Base-by-base conservation (phyloP, 2,797 vertebrate genomes). In the Alca torda region DNA sequence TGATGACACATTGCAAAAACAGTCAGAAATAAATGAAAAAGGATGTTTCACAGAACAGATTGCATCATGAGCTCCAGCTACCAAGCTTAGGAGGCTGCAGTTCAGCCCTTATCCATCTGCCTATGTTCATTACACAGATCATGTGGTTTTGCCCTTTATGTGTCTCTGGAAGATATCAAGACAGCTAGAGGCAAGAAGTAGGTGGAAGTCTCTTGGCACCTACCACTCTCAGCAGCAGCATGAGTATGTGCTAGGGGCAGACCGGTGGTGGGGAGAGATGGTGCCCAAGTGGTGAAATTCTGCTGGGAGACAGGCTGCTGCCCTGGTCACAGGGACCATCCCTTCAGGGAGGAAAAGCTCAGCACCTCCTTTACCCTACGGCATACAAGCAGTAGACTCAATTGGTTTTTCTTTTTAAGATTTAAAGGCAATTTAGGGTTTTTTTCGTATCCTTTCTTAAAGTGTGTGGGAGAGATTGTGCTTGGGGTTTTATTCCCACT, bases 1-100 rank as follows among this genome's bases (percentile, higher is more conserved):
- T 88, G 68, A 86, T 95, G 95, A 94, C 59, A 85, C 78, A 94
- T 53, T 91, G 75, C 74, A 91, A 70, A 93, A 94, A 70, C 67
- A 92, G 70, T n/a, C 64, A 94, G 86, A 94, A 95, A 95, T 95
- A 96, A 95, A 95, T 39, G 73, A 28, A 78, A 93, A 85, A 56
- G 43, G 87, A 68, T 75, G 68, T 75, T 94, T 97, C 90, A 87
- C 88, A 77, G 92, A 94, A 96, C 88, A 96, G 75, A 88, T 87
- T 95, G 85, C 88, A 90, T 90, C 84, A 76, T 5, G 13, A 89
- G 35, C 72, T 68, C 69, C 48, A 92, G n/a, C 56, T 80, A 89
- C 59, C 6, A 76, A 70, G 67, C 39, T 72, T 57, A 65, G 35
- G 48, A 87, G 68, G 28, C 46, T 94, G 56, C 43, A 70, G 41